Conservation (phyloP, 2,888 invertebrate genomes). For the Prosopocoilus inquinatus region DNA sequence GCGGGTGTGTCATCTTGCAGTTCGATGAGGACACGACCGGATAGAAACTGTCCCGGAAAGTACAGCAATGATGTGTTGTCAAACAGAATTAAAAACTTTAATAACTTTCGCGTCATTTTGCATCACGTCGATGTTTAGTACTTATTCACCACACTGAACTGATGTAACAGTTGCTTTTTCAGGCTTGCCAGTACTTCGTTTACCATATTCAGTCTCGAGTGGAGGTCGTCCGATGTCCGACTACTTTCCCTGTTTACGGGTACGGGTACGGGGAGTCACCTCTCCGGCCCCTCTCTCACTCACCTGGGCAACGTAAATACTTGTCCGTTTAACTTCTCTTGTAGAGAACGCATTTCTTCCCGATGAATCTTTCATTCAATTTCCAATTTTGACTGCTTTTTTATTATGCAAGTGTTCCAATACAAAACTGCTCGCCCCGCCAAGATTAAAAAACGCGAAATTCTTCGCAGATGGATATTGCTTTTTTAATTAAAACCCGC, state of each 20-base stretch:
- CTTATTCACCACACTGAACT: conserved; percentile 10
- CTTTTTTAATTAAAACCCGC: no score
- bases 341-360: no score
- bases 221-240: conserved; percentile 19
- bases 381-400: no score
- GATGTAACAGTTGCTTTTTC: conserved; percentile 5
- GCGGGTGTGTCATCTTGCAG: conserved; percentile 91
- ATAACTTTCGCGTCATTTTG: conserved; percentile 78
- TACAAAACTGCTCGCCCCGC: no score
- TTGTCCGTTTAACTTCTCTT: not conserved
- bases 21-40: conserved; percentile 88
- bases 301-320: conserved; percentile 4
- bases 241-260: conserved; percentile 34
- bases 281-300: conserved; percentile 7
- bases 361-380: no score
- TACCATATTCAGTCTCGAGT: conserved; percentile 28
- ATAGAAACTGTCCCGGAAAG: conserved; percentile 91
- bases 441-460: no score
- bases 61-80: conserved; percentile 91
- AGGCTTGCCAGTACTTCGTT: conserved; percentile 7
- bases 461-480: no score
- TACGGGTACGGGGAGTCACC: conserved; percentile 10
- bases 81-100: conserved; percentile 90
- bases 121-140: not conserved
- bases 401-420: no score